These are phyloP conservation scores for Pachyseris speciosa DNA, from an alignment of 64 coral and sea anemone species.

Conservation along the genomic window DNA sequence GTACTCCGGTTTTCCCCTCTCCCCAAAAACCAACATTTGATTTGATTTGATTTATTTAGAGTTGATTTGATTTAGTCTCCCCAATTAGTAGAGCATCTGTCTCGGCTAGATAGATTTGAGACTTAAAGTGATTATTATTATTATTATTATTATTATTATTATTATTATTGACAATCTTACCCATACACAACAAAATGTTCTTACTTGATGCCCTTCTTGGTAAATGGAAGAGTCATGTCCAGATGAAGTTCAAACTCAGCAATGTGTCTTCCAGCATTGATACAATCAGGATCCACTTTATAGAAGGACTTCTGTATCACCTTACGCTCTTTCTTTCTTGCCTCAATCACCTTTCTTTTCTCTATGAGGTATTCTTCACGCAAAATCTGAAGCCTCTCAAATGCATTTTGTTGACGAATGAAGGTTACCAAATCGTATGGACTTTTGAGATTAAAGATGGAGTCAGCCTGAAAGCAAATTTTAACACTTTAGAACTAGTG, in stretches of 20 bases:
- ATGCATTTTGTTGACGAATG: slow-evolving; percentile 68
- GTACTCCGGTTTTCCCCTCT: too few species aligned
- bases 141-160: too few species aligned
- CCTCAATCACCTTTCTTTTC: slow-evolving; percentile 35
- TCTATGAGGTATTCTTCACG: slow-evolving; percentile 28
- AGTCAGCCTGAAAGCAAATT: slow-evolving; percentile 69
- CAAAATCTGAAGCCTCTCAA: slow-evolving; percentile 48
- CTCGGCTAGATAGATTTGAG: too few species aligned
- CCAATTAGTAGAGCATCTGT: too few species aligned
- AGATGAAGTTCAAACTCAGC: slow-evolving; percentile 70
- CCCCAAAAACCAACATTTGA: too few species aligned
- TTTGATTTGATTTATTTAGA: too few species aligned
- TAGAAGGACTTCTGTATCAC: slow-evolving; percentile 67
- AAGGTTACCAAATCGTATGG: slow-evolving; percentile 90
- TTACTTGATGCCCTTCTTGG: slow-evolving; percentile 88
- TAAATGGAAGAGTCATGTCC: slow-evolving; percentile 68
- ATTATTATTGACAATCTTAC: neutral
- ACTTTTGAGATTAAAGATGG: slow-evolving; percentile 77
- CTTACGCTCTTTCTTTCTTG: slow-evolving; percentile 4
- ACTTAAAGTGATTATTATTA: too few species aligned
- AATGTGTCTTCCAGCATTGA: slow-evolving; percentile 35
- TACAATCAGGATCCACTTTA: slow-evolving; percentile 64
- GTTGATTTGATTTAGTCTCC: too few species aligned
- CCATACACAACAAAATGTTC: neutral
- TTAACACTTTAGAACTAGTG: too few species aligned